These are phyloP conservation scores for Dicyrtoma fusca DNA, from an alignment of 2,888 invertebrate genomes.

Conservation along the genomic window DNA sequence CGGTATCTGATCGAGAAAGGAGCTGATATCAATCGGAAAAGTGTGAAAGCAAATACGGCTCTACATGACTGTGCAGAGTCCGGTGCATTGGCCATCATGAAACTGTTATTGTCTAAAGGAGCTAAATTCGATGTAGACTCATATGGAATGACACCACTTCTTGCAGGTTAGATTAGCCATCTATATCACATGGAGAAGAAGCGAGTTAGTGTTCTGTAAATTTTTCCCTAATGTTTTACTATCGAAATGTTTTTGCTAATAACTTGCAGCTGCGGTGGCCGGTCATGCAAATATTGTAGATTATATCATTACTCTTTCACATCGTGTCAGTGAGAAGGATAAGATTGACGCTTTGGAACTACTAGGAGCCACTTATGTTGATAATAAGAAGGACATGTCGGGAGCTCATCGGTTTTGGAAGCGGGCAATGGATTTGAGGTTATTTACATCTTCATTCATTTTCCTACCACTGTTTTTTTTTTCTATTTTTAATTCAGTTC, in stretches of 20 bases:
- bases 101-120: constrained; percentile 81
- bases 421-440: constrained; percentile 87
- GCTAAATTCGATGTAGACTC: constrained; percentile 93
- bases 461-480: not conserved
- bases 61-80: constrained; percentile 84
- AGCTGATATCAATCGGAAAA: constrained; percentile 91
- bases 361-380: constrained; percentile 93
- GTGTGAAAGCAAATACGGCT: constrained; percentile 93
- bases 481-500: too few species aligned
- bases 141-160: constrained; percentile 76
- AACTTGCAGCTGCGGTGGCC: constrained; percentile 66
- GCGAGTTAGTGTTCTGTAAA: too few species aligned
- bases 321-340: constrained; percentile 73
- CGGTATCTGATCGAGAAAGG: constrained; percentile 82
- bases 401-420: constrained; percentile 88
- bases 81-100: constrained; percentile 88
- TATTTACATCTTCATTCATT: constrained; percentile 32
- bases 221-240: too few species aligned
- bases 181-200: too few species aligned
- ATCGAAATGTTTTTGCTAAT: too few species aligned
- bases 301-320: constrained; percentile 74
- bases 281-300: constrained; percentile 93
- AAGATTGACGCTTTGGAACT: constrained; percentile 88
- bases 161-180: too few species aligned
- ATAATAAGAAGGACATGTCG: constrained; percentile 92